These are phyloP conservation scores for Anas flavirostris DNA, from an alignment of 2,797 vertebrate species.

Conservation along the genomic window DNA sequence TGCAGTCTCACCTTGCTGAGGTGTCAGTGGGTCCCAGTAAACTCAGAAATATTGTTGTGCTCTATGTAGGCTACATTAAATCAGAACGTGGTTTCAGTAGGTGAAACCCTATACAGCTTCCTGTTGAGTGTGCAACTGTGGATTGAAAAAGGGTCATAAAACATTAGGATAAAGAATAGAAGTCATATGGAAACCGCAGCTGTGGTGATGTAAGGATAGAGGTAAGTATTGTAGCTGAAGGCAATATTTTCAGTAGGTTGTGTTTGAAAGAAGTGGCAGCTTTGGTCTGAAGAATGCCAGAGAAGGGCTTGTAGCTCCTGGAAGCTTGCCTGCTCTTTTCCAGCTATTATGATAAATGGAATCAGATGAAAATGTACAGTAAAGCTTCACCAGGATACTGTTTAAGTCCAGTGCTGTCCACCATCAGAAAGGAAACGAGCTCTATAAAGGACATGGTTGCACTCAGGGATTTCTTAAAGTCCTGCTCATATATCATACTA, in stretches of 20 bases:
- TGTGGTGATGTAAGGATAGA: slow-evolving; percentile 58
- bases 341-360: slow-evolving; percentile 46
- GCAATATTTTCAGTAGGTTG: slow-evolving; percentile 49
- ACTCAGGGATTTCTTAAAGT: not conserved
- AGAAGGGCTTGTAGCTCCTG: slow-evolving; percentile 7
- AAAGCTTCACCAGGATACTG: slow-evolving; percentile 17
- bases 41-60: not conserved
- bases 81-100: not conserved
- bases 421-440: not conserved
- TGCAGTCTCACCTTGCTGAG: not conserved
- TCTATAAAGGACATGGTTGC: not conserved
- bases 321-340: slow-evolving; percentile 25
- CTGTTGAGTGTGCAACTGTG: not conserved
- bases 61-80: not conserved
- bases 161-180: not conserved
- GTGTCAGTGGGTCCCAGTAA: not conserved
- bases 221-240: slow-evolving; percentile 59
- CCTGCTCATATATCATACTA: not conserved
- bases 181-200: slow-evolving; percentile 48
- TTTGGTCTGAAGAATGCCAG: not conserved
- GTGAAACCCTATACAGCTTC: not conserved
- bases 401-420: not conserved
- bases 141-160: slow-evolving; percentile 39
- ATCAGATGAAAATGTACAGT: slow-evolving; percentile 39
- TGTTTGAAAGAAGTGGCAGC: slow-evolving; percentile 37